phyloP scores from a whole-genome alignment of 2,888 invertebrate genomes.

The Smittia sp. region DNA sequence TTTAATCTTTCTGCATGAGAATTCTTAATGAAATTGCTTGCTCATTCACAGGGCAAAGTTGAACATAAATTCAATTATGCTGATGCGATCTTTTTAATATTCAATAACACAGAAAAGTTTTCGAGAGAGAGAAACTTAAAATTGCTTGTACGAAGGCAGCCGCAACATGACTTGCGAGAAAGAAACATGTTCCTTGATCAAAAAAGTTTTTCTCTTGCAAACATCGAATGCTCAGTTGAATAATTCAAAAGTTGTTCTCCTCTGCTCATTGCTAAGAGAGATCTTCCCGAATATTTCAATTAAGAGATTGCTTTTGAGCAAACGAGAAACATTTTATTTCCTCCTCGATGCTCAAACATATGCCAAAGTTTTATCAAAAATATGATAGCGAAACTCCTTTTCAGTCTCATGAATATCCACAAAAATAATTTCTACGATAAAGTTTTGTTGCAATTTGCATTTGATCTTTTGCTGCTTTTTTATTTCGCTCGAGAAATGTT shows the following conservation, averaged over 20 bases:
- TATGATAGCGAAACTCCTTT: not conserved
- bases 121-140: constrained; percentile 12
- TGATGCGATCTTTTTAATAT: constrained; percentile 24
- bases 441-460: too few species aligned
- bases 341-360: not conserved
- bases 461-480: too few species aligned
- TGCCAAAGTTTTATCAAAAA: not conserved
- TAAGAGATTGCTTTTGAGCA: constrained; percentile 17
- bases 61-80: constrained; percentile 29
- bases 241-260: constrained; percentile 22
- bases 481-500: too few species aligned
- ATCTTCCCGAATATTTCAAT: constrained; percentile 17
- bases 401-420: too few species aligned
- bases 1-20: constrained; percentile 23
- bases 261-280: not conserved
- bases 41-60: constrained; percentile 22
- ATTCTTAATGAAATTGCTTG: constrained; percentile 20
- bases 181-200: constrained; percentile 11
- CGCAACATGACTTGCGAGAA: constrained; percentile 16
- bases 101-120: not conserved
- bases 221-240: constrained; percentile 19
- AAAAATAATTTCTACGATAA: too few species aligned
- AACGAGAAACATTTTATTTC: not conserved
- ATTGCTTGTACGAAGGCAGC: constrained; percentile 16
- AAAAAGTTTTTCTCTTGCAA: constrained; percentile 13